phyloP scores from a whole-genome alignment of 2,888 invertebrate genomes.

The Watsonalla binaria region DNA sequence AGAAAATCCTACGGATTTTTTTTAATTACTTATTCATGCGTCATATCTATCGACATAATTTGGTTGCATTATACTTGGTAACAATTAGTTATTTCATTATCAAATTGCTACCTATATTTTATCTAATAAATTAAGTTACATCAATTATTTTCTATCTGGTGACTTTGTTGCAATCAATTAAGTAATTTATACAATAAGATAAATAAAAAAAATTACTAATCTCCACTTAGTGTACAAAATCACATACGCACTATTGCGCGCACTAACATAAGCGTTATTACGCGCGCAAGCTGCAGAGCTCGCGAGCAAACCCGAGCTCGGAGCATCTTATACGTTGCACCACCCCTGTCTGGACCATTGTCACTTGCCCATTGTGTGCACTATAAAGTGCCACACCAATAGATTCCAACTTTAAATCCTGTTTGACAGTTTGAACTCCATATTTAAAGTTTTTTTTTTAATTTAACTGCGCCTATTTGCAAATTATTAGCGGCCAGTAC shows the following conservation, averaged over 20 bases:
- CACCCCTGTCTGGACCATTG: conserved; percentile 12
- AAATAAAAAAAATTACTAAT: no score
- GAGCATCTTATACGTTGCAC: conserved; percentile 32
- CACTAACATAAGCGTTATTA: conserved; percentile 6
- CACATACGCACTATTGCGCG: not conserved
- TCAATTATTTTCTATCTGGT: not conserved
- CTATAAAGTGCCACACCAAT: conserved; percentile 7
- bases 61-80: no score
- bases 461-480: no score
- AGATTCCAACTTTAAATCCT: conserved; percentile 2
- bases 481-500: no score
- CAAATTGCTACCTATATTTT: no score
- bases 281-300: conserved; percentile 16
- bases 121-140: not conserved
- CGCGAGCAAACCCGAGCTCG: conserved; percentile 27
- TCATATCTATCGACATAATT: no score
- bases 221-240: not conserved
- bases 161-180: no score
- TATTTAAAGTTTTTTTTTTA: not conserved
- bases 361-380: conserved; percentile 7
- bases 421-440: not conserved
- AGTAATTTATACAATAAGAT: no score
- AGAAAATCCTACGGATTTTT: no score
- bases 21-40: no score
- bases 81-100: no score